Evolutionary conservation across 2,797 vertebrate genomes (phyloP).

Genomic region (Spondyliosoma cantharus): DNA sequence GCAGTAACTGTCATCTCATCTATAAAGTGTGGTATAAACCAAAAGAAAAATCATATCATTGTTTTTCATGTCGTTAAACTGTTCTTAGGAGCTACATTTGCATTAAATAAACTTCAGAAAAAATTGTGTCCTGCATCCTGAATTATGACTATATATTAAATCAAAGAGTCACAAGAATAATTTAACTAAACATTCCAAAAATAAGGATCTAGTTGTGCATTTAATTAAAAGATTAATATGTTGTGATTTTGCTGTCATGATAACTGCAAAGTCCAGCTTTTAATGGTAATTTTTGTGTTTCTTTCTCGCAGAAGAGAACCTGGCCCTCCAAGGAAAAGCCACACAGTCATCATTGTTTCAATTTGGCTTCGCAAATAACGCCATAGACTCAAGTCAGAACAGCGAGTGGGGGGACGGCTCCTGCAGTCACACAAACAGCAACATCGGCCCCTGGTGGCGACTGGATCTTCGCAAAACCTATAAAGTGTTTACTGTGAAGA

Average conservation of each 20-base stretch:
- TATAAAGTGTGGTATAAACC: background rate
- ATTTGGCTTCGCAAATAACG: conserved; percentile 4
- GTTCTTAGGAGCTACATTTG: background rate
- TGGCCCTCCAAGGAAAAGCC: conserved; percentile 55
- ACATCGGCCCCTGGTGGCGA: conserved; percentile 73
- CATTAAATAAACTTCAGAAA: background rate
- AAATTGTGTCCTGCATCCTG: background rate
- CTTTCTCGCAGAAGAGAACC: conserved; percentile 41
- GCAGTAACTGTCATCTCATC: background rate
- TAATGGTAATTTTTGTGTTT: background rate
- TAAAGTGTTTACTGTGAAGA: conserved; percentile 65
- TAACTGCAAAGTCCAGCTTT: background rate
- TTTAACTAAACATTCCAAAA: background rate
- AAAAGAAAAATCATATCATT: background rate
- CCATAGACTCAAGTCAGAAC: conserved; percentile 67
- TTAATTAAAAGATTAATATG: background rate
- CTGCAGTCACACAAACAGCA: conserved; percentile 44
- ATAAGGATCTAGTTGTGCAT: background rate
- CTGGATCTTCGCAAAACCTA: conserved; percentile 67
- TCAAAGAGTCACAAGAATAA: background rate
- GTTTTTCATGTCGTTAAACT: background rate
- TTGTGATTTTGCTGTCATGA: background rate
- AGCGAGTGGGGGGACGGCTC: background rate
- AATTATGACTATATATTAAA: background rate
- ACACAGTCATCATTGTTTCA: conserved; percentile 6